These are phyloP conservation scores for Eolophus roseicapilla DNA, from an alignment of 2,113 vertebrate species.

Conservation along the genomic window DNA sequence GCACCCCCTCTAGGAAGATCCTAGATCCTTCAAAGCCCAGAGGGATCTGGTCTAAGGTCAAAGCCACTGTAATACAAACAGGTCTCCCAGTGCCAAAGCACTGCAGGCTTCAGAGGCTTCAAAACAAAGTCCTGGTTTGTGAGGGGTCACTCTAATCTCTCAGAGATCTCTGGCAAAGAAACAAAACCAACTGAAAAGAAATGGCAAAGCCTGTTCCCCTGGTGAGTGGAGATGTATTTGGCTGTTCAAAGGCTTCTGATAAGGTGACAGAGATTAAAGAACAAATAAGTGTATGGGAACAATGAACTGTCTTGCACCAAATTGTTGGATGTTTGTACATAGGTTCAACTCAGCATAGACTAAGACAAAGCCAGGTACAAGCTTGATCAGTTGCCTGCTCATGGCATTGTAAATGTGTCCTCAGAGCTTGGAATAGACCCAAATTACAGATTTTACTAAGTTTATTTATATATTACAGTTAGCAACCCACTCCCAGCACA, in stretches of 20 bases:
- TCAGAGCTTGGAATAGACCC: background rate
- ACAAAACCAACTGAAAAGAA: background rate
- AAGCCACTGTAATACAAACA: background rate
- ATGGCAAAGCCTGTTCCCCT: background rate
- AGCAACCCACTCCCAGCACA: background rate
- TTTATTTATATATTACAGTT: background rate
- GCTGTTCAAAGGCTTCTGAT: constrained; percentile 26
- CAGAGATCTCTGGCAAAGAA: background rate
- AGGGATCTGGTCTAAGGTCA: background rate
- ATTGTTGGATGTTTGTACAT: fast-evolving
- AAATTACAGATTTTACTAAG: background rate
- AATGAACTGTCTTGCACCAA: background rate
- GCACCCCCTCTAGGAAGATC: background rate
- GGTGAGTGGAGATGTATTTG: background rate
- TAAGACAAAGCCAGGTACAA: too few relatives aligned
- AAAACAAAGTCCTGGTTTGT: background rate
- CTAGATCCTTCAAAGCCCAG: background rate
- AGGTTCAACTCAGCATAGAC: background rate
- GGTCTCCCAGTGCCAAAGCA: fast-evolving
- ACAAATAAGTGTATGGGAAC: background rate
- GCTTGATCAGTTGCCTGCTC: background rate
- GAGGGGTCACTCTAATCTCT: background rate
- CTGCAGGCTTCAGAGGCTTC: background rate
- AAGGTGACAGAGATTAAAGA: constrained; percentile 9
- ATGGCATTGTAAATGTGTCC: fast-evolving